Base-by-base conservation (phyloP, 2,113 vertebrate genomes). In the Microcebus ravelobensis region DNA sequence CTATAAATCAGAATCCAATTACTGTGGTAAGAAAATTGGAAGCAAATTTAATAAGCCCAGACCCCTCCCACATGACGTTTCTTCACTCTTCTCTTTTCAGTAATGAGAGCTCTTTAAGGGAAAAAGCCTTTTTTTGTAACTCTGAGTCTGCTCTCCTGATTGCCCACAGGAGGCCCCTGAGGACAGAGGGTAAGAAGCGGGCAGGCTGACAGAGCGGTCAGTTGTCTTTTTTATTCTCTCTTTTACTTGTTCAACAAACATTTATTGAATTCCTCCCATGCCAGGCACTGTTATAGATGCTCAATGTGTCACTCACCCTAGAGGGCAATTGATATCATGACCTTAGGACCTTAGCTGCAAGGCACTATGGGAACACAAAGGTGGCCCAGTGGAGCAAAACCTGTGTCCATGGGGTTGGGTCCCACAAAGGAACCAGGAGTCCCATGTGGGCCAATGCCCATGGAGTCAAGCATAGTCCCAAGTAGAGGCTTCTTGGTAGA, bases 1-100 rank as follows among this genome's bases (percentile, higher is more conserved):
- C 98, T 97, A 98, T 98, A 98, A 98, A 98, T 99, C 98, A 98
- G 98, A 98, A 98, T 97, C 98, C 98, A 98, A 98, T 98, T 98
- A 98, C 95, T 0, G 39, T 91, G 95, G 97, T 98, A 97, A 97
- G 98, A 98, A 98, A 98, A 98, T 94, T 96, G 97, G 97, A 98
- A 98, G 98, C 95, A 98, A 98, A 98, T 96, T 97, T 98, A 98
- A 98, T 98, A 98, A 98, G 98, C 96, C 96, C 94, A 84, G 96
- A 95, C 97, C 97, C 97, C 96, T 98, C 98, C 97, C 95, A 96
- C 27, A 2, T 76, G 93, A 94, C 81, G 67, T 97, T 97, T 94
- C 97, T 97, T 98, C 45, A 57, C 96, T 97, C 97, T 76, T 91
- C 95, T 97, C 97, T 95, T 96, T 92, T 92, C 83, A 96, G 90